Conservation (phyloP, 35 echinoderm and acorn worm species). For the Apostichopus japonicus region DNA sequence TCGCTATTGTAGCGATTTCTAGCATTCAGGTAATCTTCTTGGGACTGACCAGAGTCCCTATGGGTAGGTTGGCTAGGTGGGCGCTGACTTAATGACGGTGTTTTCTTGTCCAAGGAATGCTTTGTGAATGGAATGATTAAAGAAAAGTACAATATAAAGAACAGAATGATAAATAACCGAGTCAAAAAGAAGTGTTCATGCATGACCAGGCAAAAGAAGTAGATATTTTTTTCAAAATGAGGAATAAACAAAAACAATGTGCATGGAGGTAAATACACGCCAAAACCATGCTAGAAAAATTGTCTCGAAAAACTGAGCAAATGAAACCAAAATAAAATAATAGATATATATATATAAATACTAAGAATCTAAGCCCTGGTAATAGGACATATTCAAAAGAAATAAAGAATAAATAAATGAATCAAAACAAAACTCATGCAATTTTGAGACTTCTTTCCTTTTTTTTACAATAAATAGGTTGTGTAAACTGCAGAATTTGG, state of each 20-base stretch:
- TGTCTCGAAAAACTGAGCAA: background rate
- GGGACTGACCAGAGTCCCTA: conserved; percentile 19
- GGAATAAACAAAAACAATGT: conserved; percentile 38
- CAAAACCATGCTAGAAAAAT: conserved; percentile 31
- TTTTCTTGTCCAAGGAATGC: conserved; percentile 57
- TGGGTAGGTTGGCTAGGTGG: conserved; percentile 24
- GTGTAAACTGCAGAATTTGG: no score
- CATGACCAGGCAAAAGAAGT: conserved; percentile 19
- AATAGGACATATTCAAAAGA: background rate
- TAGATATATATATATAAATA: background rate
- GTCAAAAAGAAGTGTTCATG: conserved; percentile 19
- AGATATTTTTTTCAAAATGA: conserved; percentile 26
- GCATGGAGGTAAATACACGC: conserved; percentile 27
- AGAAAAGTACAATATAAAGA: conserved; percentile 52
- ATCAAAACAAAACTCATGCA: no score
- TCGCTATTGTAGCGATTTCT: conserved; percentile 34
- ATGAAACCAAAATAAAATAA: background rate
- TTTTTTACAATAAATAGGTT: no score
- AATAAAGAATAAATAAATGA: no score
- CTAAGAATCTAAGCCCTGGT: background rate
- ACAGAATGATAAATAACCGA: conserved; percentile 47
- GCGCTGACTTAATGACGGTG: conserved; percentile 43
- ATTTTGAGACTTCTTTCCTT: no score
- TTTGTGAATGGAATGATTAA: conserved; percentile 62
- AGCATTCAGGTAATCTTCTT: conserved; percentile 13